Evolutionary conservation across 1,140 invertebrate genomes (phyloP).

Genomic region (Belonocnema kinseyi): DNA sequence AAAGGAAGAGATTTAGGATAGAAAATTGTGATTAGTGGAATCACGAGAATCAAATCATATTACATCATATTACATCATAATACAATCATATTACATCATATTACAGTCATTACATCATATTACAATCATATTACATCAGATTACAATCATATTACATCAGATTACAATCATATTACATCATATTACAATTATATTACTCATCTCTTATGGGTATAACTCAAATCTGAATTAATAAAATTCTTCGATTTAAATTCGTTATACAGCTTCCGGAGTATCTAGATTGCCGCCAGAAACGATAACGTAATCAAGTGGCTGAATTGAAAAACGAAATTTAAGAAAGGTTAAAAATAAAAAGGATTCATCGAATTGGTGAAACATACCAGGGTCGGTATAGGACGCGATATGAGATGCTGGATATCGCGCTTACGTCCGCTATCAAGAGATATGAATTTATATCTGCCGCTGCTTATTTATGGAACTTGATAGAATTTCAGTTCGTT

Average conservation of each 20-base stretch:
- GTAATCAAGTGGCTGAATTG: background rate
- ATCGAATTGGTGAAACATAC: conserved; percentile 12
- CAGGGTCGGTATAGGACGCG: conserved; percentile 36
- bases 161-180: too few relatives aligned
- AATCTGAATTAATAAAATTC: background rate
- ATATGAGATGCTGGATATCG: conserved; percentile 60
- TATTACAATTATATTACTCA: too few relatives aligned
- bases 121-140: too few relatives aligned
- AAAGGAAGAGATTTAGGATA: background rate
- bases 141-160: too few relatives aligned
- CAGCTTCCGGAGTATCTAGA: background rate
- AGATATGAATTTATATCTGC: conserved; percentile 66
- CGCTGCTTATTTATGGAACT: conserved; percentile 62
- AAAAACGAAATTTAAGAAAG: background rate
- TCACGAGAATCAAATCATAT: too few relatives aligned
- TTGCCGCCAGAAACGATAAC: background rate
- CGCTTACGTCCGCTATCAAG: conserved; percentile 53
- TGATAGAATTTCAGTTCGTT: conserved; percentile 54
- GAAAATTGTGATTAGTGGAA: too few relatives aligned
- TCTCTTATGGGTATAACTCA: background rate
- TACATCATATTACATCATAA: too few relatives aligned
- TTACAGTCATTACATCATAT: too few relatives aligned
- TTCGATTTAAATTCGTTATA: too few relatives aligned
- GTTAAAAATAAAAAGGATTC: conserved; percentile 9
- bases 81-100: too few relatives aligned